phyloP scores from a whole-genome alignment of 1,140 invertebrate genomes.

The Chionoecetes opilio region DNA sequence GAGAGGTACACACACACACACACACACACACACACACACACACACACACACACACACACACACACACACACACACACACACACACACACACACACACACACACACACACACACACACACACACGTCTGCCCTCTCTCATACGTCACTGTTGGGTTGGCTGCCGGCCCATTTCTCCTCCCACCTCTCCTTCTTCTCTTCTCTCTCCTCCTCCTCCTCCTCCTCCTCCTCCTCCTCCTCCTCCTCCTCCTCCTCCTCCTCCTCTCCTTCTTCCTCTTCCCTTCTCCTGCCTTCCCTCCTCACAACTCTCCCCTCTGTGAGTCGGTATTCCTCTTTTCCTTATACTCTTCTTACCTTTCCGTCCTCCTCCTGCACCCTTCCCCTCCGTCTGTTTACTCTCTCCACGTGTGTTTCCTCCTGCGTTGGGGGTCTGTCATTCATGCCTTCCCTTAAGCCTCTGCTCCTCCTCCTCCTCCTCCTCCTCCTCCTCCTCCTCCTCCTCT shows the following conservation, averaged over 20 bases:
- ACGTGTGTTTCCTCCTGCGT: not conserved
- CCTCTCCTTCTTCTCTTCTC: not conserved
- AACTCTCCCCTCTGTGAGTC: not conserved
- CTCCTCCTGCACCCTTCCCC: not conserved
- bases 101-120: conserved; percentile 41
- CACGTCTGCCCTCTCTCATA: not conserved
- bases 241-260: not conserved
- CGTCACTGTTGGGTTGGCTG: not conserved
- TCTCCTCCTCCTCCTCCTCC: not conserved
- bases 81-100: conserved; percentile 12
- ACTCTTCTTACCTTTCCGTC: not conserved
- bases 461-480: conserved; percentile 12
- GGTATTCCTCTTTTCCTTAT: no score
- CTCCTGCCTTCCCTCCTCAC: not conserved
- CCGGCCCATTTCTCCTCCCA: no score
- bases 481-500: conserved; percentile 3
- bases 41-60: conserved; percentile 36
- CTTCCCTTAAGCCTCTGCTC: not conserved
- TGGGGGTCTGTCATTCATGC: not conserved
- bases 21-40: conserved; percentile 1
- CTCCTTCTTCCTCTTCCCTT: not conserved
- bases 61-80: conserved; percentile 25
- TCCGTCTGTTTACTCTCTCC: not conserved
- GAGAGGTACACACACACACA: conserved; percentile 13
- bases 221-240: not conserved